Percentiles rank a stretch among this genome's conserved stretches.
These are phyloP conservation scores for Eupristina koningsbergeri DNA, from an alignment of 1,140 invertebrate genomes.

Conservation along the genomic window DNA sequence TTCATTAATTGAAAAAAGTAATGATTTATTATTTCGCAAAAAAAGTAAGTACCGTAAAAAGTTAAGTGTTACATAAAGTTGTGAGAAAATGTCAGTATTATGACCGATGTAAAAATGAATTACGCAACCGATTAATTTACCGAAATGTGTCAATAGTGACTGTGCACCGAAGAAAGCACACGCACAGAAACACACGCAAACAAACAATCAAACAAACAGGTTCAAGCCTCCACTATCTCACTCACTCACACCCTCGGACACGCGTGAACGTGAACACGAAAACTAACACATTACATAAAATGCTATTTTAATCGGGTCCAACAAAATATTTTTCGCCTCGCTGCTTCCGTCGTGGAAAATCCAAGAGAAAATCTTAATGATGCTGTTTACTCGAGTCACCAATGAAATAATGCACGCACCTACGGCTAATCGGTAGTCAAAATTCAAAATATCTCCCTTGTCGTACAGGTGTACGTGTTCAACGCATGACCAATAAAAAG, in stretches of 20 bases:
- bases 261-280: background rate
- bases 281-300: background rate
- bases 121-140: background rate
- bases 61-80: background rate
- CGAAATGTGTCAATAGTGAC: background rate
- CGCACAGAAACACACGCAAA: background rate
- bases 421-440: background rate
- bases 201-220: background rate
- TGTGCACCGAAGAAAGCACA: background rate
- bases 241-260: background rate
- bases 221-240: background rate
- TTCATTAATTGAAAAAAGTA: no score
- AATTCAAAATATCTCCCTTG: conserved; percentile 21
- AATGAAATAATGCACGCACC: background rate
- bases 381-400: background rate
- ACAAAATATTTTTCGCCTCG: conserved; percentile 18
- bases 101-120: background rate
- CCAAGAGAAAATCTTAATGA: background rate
- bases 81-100: background rate
- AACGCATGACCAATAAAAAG: background rate
- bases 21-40: no score
- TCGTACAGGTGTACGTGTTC: background rate
- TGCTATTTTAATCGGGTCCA: conserved; percentile 6
- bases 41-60: no score
- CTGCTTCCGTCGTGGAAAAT: conserved; percentile 6